Base-by-base conservation (phyloP, 2,113 vertebrate genomes). In the Hyperopisus bebe region DNA sequence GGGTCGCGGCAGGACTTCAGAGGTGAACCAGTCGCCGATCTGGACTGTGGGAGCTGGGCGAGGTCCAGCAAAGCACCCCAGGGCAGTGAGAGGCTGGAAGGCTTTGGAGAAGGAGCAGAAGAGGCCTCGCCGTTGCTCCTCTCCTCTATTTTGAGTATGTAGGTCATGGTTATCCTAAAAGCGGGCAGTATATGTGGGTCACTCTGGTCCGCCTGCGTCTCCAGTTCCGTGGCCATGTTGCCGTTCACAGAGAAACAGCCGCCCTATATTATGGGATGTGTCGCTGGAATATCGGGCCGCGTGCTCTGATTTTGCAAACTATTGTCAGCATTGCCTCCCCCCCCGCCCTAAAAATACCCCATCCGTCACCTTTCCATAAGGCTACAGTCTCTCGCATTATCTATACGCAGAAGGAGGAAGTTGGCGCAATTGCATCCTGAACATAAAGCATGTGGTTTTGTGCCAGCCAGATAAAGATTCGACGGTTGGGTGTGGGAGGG, bases 181-280 rank as follows among this genome's bases (percentile, higher is more conserved):
- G n/a, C 89, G 91, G 94, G 92, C 93, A 93, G 91, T 92, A 92
- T 90, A 83, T 77, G 74, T 91, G 6, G 85, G 88, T 74, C 27
- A 84, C 87, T 92, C 91, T 84, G 89, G 91, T 91, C 91, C 94
- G 17, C 35, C 27, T 17, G 4, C 11, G 35, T 77, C 31, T 77
- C 31, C 74, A 17, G 74, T 77, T 77, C 15, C 15, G 15, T 77
- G 74, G 74, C 27, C 74, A 77, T 4, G 62, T 27, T 31, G 62
- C 62, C 9, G 62, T 11, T 70, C 62, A 66, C 62, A 19, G 62
- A 31, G 35, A 77, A 77, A 77, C 8, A 47, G 42, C 39, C 21
- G 82, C 8, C 42, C 91, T 90, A 88, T 90, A 86, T 90, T 85
- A 89, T 87, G 53, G 62, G 58, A 27, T 77, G 58, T 31, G 11